These are phyloP conservation scores for Steinernema khuongi DNA, from an alignment of 1,140 invertebrate species.

Conservation along the genomic window DNA sequence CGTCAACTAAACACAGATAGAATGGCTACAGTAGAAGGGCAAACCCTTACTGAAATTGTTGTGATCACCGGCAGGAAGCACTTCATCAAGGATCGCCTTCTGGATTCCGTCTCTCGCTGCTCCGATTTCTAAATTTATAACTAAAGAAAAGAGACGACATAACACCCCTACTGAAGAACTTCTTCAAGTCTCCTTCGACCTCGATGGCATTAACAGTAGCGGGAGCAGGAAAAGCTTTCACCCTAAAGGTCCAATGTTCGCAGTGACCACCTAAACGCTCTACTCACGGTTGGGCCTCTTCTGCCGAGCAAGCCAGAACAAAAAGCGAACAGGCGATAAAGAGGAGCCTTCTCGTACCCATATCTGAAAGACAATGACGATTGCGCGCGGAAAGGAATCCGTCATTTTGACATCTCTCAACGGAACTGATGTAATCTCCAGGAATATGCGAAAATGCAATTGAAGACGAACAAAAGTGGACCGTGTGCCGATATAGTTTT, in stretches of 20 bases:
- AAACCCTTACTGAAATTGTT: slow-evolving; percentile 7
- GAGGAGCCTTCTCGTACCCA: slow-evolving; percentile 7
- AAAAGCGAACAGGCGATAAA: not conserved
- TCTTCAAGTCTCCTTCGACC: not conserved
- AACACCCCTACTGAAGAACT: not conserved
- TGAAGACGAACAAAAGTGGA: slow-evolving; percentile 10
- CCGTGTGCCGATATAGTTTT: not conserved
- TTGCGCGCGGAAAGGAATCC: not conserved
- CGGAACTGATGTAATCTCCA: slow-evolving; percentile 6
- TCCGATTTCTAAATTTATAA: not conserved
- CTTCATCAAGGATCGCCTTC: slow-evolving; percentile 3
- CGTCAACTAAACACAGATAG: not conserved
- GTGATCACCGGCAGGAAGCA: not conserved
- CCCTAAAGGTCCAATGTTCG: not conserved
- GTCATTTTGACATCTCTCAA: not conserved
- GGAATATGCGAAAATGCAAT: slow-evolving; percentile 5
- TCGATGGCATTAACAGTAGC: not conserved
- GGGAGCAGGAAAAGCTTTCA: not conserved
- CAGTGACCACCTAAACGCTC: not conserved
- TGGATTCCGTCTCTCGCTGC: not conserved
- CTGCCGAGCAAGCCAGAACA: not conserved
- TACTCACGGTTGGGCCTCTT: not conserved
- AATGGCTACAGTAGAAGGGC: not conserved
- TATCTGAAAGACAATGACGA: not conserved
- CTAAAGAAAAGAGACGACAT: not conserved